Percentiles rank a stretch among this genome's conserved stretches.
Conservation (phyloP, 2,888 invertebrate genomes). For the Gastracanthus pulcherrimus region DNA sequence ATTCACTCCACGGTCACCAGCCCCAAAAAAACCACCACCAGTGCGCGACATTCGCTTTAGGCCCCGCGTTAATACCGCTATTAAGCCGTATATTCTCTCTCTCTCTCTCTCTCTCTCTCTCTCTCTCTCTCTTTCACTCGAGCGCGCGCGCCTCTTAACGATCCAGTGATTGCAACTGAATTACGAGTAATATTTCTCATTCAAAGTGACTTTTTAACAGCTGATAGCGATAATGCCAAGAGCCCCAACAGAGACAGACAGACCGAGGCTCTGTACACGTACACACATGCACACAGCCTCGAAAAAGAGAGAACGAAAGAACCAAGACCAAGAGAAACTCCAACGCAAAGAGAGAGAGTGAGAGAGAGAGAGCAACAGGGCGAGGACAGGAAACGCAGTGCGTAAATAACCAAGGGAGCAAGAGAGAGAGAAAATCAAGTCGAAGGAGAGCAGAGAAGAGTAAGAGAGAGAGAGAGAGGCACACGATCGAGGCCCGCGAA, state of each 20-base stretch:
- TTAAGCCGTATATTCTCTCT: constrained; percentile 22
- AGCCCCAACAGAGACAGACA: no score
- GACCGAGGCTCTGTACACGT: background rate
- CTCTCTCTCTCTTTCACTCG: background rate
- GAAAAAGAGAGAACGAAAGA: constrained; percentile 2
- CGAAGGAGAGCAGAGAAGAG: constrained; percentile 10
- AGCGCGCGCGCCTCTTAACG: constrained; percentile 34
- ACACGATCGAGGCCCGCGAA: constrained; percentile 49
- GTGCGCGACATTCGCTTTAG: background rate
- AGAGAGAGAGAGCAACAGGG: background rate
- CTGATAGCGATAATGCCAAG: constrained; percentile 49
- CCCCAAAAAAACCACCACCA: background rate
- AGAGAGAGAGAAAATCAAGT: background rate
- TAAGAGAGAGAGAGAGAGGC: background rate
- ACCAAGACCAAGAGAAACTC: background rate
- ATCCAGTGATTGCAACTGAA: constrained; percentile 51
- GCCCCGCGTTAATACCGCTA: constrained; percentile 24
- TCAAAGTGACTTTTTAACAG: constrained; percentile 50
- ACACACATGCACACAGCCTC: no score
- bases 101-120: background rate
- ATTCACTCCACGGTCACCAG: background rate
- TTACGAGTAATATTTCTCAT: constrained; percentile 56
- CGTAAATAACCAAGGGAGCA: constrained; percentile 43
- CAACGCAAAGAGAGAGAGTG: background rate
- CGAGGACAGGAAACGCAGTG: constrained; percentile 48